Percentiles rank a stretch among this genome's conserved stretches.
phyloP scores from a whole-genome alignment of 2,797 vertebrate genomes.

The Molossus molossus region DNA sequence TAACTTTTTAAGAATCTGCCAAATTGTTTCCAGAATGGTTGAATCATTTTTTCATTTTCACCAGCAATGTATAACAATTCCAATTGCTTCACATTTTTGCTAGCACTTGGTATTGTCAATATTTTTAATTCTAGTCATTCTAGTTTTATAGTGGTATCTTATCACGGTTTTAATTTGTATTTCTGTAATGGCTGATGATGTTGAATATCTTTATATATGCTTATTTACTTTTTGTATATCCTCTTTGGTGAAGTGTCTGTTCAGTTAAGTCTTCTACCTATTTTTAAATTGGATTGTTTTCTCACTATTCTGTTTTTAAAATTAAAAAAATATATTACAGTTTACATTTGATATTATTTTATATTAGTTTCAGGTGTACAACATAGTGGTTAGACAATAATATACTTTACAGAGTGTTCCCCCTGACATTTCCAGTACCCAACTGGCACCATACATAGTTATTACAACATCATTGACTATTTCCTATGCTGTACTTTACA shows the following conservation, averaged over 20 bases:
- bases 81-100: background rate
- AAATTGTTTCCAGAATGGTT: background rate
- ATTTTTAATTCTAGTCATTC: slow-evolving; percentile 34
- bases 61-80: slow-evolving; percentile 22
- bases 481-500: background rate
- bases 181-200: slow-evolving; percentile 3
- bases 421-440: background rate
- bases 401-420: background rate
- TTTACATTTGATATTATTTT: background rate
- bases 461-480: background rate
- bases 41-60: slow-evolving; percentile 51
- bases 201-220: background rate
- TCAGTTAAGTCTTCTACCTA: background rate
- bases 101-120: background rate
- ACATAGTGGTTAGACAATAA: background rate
- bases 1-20: slow-evolving; percentile 42
- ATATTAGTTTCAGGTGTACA: background rate
- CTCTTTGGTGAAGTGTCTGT: slow-evolving; percentile 39
- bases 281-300: slow-evolving; percentile 53
- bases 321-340: background rate
- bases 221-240: slow-evolving; percentile 45
- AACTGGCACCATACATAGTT: background rate
- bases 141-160: background rate
- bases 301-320: background rate
- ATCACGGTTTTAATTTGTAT: slow-evolving; percentile 25